These are phyloP conservation scores for Drosophila kohkoa DNA, from an alignment of 1,140 invertebrate species.

Conservation along the genomic window DNA sequence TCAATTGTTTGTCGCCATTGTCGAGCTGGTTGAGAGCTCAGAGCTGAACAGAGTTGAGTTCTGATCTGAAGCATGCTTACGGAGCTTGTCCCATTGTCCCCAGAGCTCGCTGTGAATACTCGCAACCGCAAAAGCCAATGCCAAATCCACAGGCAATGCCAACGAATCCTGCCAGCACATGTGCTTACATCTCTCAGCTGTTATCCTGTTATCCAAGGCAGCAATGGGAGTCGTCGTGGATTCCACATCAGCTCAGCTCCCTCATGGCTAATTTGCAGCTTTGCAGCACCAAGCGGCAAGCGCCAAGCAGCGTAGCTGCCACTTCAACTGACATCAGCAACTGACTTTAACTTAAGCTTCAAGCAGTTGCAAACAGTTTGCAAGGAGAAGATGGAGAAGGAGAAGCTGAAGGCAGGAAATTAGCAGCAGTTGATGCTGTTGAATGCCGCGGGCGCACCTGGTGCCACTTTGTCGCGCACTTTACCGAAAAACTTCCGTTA, in stretches of 20 bases:
- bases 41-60: not conserved
- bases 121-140: slow-evolving; percentile 14
- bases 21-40: slow-evolving; percentile 38
- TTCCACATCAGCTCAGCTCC: not conserved
- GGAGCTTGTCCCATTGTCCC: slow-evolving; percentile 59
- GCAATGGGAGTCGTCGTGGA: not conserved
- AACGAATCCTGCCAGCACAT: slow-evolving; percentile 20
- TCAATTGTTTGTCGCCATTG: slow-evolving; percentile 82
- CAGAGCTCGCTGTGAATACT: slow-evolving; percentile 65
- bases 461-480: slow-evolving; percentile 49
- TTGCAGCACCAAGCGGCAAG: not conserved
- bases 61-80: slow-evolving; percentile 68
- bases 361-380: not conserved
- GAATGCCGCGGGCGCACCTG: slow-evolving; percentile 39
- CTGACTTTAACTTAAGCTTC: slow-evolving; percentile 29
- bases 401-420: not conserved
- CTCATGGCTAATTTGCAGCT: slow-evolving; percentile 44
- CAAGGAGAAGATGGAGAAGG: too few relatives aligned
- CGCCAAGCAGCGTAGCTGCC: not conserved
- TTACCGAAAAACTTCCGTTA: slow-evolving; percentile 75
- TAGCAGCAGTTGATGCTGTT: slow-evolving; percentile 4
- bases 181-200: slow-evolving; percentile 8
- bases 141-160: slow-evolving; percentile 42
- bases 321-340: slow-evolving; percentile 47
- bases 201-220: not conserved